Evolutionary conservation across 2,888 invertebrate genomes (phyloP), one percentile per base, ranked within the genome.

Genomic region (Iselma pallidipennis): DNA sequence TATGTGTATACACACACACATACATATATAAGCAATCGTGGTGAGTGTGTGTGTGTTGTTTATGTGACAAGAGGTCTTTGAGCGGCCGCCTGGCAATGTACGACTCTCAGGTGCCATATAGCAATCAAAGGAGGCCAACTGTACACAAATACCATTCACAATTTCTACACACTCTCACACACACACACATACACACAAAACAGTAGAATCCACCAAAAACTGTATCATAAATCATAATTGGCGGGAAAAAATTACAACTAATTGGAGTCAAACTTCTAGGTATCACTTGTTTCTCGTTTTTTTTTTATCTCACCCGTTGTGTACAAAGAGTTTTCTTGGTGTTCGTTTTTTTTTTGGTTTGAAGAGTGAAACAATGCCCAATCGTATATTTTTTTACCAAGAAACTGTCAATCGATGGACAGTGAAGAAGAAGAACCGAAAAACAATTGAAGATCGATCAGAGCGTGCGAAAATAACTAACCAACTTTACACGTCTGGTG

Each of bases 401-500:
- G n/a, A 33, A 33, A 37, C 33, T 37, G 33, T 37, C 33, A 37
- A 37, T 37, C 33, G 33, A 6, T 37, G 14, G 33, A 16, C 16
- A 4, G 33, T 6, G 3, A 4, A 4, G 4, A 26, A 26, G 6
- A 26, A 26, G 6, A n/a, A n/a, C n/a, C n/a, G n/a, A 26, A 16
- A 16, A 37, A 37, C 33, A 37, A 37, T 37, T 37, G 33, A 37
- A 37, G 33, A 37, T 37, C 33, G 33, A 37, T 37, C 33, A 7
- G 33, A 16, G 16, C 33, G 79, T 77, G 79, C 80, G 81, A 80
- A 79, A 80, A 80, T 80, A 81, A 80, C 81, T 79, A 80, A 80
- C 78, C 78, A 73, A 78, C 76, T 79, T 80, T 79, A 80, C 80
- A 79, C 80, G 80, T 76, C 75, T 74, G 73, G 77, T 77, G 79